Evolutionary conservation across 2,888 invertebrate species (phyloP).

Genomic region (Anaspis maculata): DNA sequence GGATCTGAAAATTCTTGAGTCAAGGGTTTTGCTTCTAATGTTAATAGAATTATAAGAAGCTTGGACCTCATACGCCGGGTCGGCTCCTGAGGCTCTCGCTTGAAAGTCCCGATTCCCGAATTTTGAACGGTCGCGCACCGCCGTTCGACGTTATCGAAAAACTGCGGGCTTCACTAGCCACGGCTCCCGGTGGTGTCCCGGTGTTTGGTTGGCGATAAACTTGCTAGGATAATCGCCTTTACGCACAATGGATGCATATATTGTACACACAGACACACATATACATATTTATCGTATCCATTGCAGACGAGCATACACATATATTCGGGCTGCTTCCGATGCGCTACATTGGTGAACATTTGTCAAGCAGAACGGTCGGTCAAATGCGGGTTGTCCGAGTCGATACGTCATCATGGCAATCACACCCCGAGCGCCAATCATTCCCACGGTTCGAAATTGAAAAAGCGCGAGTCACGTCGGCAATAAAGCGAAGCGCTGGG

Average conservation of each 20-base stretch:
- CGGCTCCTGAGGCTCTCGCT: too few species aligned
- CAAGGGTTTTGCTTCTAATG: too few species aligned
- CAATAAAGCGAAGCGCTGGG: constrained; percentile 42
- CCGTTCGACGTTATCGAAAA: too few species aligned
- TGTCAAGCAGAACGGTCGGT: constrained; percentile 34
- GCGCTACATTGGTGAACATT: constrained; percentile 32
- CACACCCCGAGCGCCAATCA: constrained; percentile 45
- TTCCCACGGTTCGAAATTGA: constrained; percentile 43
- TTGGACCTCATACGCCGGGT: too few species aligned
- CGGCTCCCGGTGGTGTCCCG: too few species aligned
- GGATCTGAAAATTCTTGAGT: too few species aligned
- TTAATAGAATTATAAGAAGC: too few species aligned
- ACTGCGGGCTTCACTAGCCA: too few species aligned
- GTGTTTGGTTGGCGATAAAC: too few species aligned
- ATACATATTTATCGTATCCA: constrained; percentile 24
- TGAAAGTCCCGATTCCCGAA: too few species aligned
- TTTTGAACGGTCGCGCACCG: too few species aligned
- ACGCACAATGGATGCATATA: background rate
- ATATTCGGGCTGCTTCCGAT: constrained; percentile 19
- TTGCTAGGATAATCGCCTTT: background rate
- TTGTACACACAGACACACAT: constrained; percentile 9
- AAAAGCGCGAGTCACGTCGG: constrained; percentile 45
- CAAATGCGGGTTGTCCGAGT: constrained; percentile 35
- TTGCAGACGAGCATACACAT: constrained; percentile 19
- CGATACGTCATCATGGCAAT: constrained; percentile 45